Base-by-base conservation (phyloP, 2,797 vertebrate species). In the Anguilla marmorata region DNA sequence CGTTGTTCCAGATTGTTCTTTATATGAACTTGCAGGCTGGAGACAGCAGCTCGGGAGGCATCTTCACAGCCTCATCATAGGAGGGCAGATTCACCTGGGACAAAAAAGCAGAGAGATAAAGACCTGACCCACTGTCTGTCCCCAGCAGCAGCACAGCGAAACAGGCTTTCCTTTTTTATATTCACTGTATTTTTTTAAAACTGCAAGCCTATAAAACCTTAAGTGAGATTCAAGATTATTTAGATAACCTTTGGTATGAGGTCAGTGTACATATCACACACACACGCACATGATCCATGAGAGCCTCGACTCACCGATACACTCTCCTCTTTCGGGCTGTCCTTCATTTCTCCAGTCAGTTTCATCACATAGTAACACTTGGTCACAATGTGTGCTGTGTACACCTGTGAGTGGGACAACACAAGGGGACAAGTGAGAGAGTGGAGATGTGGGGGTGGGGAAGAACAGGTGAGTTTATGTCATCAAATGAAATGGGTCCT, bases 11-110 rank as follows among this genome's bases (percentile, higher is more conserved):
- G 16, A 63, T 30, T 69, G n/a, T 33, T 85, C 0, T n/a, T 96
- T 93, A 97, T 76, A 93, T 19, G 8, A 91, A 86, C 0, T 89
- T 88, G 14, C 96, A 96, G 0, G 94, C 93, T 0, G 96, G 96
- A 91, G 0, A 54, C 24, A 0, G 33, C 16, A 90, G 91, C 91
- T 96, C 95, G 87, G 88, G 14, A 27, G 95, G 94, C 91, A 96
- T 41, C 90, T 94, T 95, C 87, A 96, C 24, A 0, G 95, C 95
- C 90, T 97, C 96, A 50, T 96, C 95, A 0, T 97, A 96, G 0
- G 96, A 95, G 0, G 96, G 96, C 90, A 97, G 93, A 85, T 89
- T 86, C 37, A 90, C 93, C 96, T 97, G 90, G 91, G 66, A 91
- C 92, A 85, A 9, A 2, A 6, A 54, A 30, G 30, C 41, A 11